Evolutionary conservation across 2,888 invertebrate species (phyloP), one percentile per base, ranked within the genome.

Genomic region (Thecophora atra): DNA sequence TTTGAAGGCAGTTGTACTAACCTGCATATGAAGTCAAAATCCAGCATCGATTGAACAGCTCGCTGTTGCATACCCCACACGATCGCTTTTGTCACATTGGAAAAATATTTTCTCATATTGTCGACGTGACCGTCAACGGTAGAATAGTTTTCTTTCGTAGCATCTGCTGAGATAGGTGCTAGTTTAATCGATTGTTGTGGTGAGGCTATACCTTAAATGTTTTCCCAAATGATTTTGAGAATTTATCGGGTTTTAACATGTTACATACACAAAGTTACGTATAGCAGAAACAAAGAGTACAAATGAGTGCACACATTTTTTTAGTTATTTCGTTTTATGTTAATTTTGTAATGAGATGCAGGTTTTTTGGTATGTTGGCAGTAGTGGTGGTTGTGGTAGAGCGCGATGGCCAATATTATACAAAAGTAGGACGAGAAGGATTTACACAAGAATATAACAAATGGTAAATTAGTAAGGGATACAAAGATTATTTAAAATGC

Each of bases 11-110:
- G 54, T 52, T 52, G n/a, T 44, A 77, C 81, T 81, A 74, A 83
- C 87, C 85, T 84, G 84, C 87, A 87, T 73, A 87, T 87, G 67
- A 87, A 87, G 76, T 87, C 87, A 78, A 87, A 87, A 72, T 87
- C 87, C 30, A 87, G 81, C 87, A 87, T 87, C 44, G 87, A 87
- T 78, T 95, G 98, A 11, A 99, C 97, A 26, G 99, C 99, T 74
- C 98, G 89, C 62, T 94, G 94, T 88, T 99, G 99, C 97, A 99
- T 98, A 75, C 99, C 99, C 99, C 99, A 99, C 24, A 99, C 93
- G 81, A 99, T 97, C 13, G 98, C 92, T 84, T 94, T 95, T 15
- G 98, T 98, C 74, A 90, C 89, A 77, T 90, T 91, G n/a, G 90
- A 91, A 88, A 98, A 97, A 75, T 97, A 89, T 28, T 92, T 90